Evolutionary conservation across 2,888 invertebrate genomes (phyloP).

Genomic region (Melipona bicolor): DNA sequence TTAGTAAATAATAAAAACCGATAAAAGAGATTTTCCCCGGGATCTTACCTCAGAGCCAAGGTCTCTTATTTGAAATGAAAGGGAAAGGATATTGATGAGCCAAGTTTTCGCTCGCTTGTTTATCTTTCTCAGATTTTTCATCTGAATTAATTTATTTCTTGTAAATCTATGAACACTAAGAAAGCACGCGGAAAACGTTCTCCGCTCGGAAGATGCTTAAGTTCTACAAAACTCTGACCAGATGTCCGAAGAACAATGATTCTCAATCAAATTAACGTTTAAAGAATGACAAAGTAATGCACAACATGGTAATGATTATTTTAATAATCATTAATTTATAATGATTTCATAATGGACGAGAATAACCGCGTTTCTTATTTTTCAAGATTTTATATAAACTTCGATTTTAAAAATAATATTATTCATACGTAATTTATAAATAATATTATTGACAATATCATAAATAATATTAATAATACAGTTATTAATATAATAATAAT

Average conservation of each 20-base stretch:
- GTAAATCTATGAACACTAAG: slow-evolving; percentile 83
- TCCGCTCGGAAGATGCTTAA: slow-evolving; percentile 80
- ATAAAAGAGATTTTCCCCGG: background rate
- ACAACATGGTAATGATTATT: background rate
- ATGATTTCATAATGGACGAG: background rate
- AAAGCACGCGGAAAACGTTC: slow-evolving; percentile 79
- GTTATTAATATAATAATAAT: too few relatives aligned
- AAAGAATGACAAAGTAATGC: background rate
- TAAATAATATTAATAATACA: too few relatives aligned
- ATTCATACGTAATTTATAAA: too few relatives aligned
- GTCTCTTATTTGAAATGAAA: background rate
- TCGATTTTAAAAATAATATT: background rate
- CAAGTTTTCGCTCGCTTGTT: slow-evolving; percentile 54
- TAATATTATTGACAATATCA: too few relatives aligned
- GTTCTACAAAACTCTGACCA: slow-evolving; percentile 75
- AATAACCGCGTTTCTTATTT: background rate
- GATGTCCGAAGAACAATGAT: slow-evolving; percentile 67
- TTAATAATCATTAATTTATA: background rate
- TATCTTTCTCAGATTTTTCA: slow-evolving; percentile 56
- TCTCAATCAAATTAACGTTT: slow-evolving; percentile 13
- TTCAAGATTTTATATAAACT: background rate
- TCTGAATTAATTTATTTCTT: slow-evolving; percentile 81
- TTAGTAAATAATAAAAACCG: background rate
- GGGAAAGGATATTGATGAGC: slow-evolving; percentile 38
- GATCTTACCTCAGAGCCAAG: accelerated